Base-by-base conservation (phyloP, 2,113 vertebrate species). In the Micronycteris hirsuta region DNA sequence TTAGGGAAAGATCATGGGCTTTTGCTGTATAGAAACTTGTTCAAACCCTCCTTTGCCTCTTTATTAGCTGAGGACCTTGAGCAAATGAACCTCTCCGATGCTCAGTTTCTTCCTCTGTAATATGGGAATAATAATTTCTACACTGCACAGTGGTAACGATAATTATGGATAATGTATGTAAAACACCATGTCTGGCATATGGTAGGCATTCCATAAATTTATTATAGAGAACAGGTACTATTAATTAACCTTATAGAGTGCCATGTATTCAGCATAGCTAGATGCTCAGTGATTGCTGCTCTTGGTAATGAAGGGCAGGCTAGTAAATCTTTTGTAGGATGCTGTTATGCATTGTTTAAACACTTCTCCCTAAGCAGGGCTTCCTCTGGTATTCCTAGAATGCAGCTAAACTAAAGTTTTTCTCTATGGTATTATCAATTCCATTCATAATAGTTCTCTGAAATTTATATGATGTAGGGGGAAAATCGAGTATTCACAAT, bases 21-120 rank as follows among this genome's bases (percentile, higher is more conserved):
- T 73, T 80, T 26, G 17, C n/a, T 31, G 11, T 36, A 58, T 1
- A 47, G 71, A 94, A 31, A 67, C 7, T 31, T 49, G 24, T 82
- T 94, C 74, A 33, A 89, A 77, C 41, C 10, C 4, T 36, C 43
- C 56, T 96, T 56, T 90, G 81, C 22, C 68, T 41, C 11, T 52
- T 88, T 33, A 70, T 58, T 91, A 78, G n/a, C 17, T 17, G 36
- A 96, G 38, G 77, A 20, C 26, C 54, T 52, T 70, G 17, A 43
- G 41, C 77, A 82, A 93, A 15, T 49, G 67, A 61, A 76, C 82
- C 38, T 93, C 31, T 91, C 76, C 20, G 33, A 56, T 49, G 38
- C 73, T 93, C 95, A 85, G 90, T 91, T 97, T 97, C 67, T 89
- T 84, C 80, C 94, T 74, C 92, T 87, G 41, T 89, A 78, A 73